Base-by-base conservation (phyloP, 2,797 vertebrate genomes). In the Smutsia gigantea region DNA sequence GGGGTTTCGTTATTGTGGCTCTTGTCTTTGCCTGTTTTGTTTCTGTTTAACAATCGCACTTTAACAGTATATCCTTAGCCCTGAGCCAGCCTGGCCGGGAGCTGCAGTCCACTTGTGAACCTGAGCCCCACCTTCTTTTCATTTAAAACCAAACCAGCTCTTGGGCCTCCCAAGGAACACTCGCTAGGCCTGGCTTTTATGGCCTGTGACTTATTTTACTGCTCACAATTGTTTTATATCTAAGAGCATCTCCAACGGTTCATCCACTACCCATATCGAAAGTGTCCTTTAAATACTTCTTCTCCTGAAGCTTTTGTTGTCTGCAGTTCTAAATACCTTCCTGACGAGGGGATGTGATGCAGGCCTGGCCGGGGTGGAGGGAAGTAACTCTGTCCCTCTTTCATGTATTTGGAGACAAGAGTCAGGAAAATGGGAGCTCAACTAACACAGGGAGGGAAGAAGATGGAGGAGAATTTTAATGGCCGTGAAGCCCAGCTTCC, bases 171-270 rank as follows among this genome's bases (percentile, higher is more conserved):
- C 55, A 34, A 1, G 39, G 19, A 77, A 59, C 12, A 42, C 34
- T 42, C 71, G 46, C 13, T 2, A n/a, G 19, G 14, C 21, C 49
- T 63, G 75, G 51, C 66, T 90, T 64, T 63, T 71, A n/a, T 42
- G 61, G 64, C 34, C 83, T 77, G 66, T 68, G 83, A 77, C 90
- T 96, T 93, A 77, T 82, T 96, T 95, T 66, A 59, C 46, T 37
- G 27, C 21, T 79, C 77, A 72, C 15, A 63, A 51, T 75, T 61
- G 37, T 51, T 89, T 85, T 71, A 75, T 51, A 90, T 66, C 84
- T 95, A 64, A 94, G 23, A 85, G 68, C 57, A 88, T 79, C 31
- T 39, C 90, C 91, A 83, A 94, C 75, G 93, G 89, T 66, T 91
- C 83, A 83, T 27, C 74, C 12, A 89, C 39, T 55, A 66, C 15